Evolutionary conservation across 1,140 invertebrate genomes (phyloP), one percentile per base, ranked within the genome.

Genomic region (Lepidurus arcticus): DNA sequence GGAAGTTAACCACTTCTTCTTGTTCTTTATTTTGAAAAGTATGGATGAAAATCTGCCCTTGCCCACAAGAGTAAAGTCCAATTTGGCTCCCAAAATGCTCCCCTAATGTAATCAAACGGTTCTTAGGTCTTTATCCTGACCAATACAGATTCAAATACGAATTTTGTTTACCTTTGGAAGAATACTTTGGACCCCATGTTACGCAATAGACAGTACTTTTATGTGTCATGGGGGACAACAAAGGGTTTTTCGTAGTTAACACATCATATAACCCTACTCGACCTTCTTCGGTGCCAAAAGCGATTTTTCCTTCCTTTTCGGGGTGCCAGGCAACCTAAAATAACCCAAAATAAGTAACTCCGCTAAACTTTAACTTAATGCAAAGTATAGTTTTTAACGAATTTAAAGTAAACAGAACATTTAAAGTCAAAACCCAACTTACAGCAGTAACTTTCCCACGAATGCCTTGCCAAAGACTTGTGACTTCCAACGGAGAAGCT

Each of bases 261-360:
- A 83, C 81, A 75, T 88, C 85, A 78, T 84, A 83, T 7, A 88
- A 79, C 16, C 87, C 88, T 65, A 91, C 88, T 82, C 89, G 85
- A 10, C 93, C 92, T 84, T 94, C 92, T 24, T 87, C 88, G 74
- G 92, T 94, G 16, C 89, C 90, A 85, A 90, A 94, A 4, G 92
- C 93, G 24, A 94, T 82, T 8, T 89, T 78, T 80, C 89, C 89
- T 85, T 95, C 93, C 80, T 88, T 88, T 10, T 85, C 86, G 5
- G 93, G 93, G 87, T 94, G 92, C 92, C 93, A 95, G 10, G 88
- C 87, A 26, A 91, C 80, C 89, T 89, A 78, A 76, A 75, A 77
- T 73, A 8, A 76, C 47, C 79, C 45, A 79, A 76, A 24, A n/a
- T n/a, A 44, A 79, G 34, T 45, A 75, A n/a, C 75, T 45, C 53